Evolutionary conservation across 2,888 invertebrate species (phyloP), one percentile per base, ranked within the genome.

Genomic region (Argyra leucocephala): DNA sequence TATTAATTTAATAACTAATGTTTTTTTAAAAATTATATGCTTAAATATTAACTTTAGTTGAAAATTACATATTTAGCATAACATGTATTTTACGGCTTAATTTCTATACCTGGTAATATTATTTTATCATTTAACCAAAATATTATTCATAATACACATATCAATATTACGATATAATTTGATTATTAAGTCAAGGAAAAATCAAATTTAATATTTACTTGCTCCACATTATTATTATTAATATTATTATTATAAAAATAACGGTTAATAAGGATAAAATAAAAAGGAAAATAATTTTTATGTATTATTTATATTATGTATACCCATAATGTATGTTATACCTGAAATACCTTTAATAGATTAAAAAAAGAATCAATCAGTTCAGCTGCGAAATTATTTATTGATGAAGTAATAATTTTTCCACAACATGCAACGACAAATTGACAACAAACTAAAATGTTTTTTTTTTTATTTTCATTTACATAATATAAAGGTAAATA

Each of bases 381-480:
- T 15, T 48, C 18, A 48, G 48, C 48, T 48, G 48, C 48, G 48
- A 48, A 48, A 48, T 48, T 48, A 48, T 48, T 48, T 48, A 48
- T 48, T 48, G 48, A 48, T 48, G 48, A 48, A 48, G 48, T n/a
- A 48, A 48, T 48, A 48, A 48, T 48, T 48, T 48, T 48, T 18
- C 48, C 9, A 48, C 18, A 15, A 48, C 48, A 48, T 48, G 48
- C 48, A 48, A 48, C 18, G 48, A 48, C 48, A 48, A 48, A n/a
- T 48, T 48, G 48, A 48, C 48, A 48, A 31, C 31, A 31, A 31
- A 31, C 5, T 7, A 31, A 48, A 48, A 18, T 48, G n/a, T 3
- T 31, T 31, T 31, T 31, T 31, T 31, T 31, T 31, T 31, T 31
- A 10, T 48, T 18, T 48, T 1, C 31, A 31, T 31, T 31, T 6